phyloP scores from a whole-genome alignment of 2,888 invertebrate genomes.

The Pantelozetes paolii region DNA sequence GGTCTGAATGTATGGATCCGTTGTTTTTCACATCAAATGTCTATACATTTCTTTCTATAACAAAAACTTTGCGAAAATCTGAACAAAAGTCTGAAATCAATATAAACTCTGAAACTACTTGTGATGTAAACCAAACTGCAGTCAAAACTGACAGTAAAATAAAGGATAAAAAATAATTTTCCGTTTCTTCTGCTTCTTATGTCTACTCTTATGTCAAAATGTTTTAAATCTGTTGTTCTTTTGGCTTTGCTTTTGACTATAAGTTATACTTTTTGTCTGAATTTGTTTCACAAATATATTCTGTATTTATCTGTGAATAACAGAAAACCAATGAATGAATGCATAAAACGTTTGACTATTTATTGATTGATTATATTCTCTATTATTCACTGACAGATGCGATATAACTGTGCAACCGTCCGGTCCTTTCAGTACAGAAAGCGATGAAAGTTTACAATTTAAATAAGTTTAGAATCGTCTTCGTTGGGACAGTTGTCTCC shows the following conservation, averaged over 20 bases:
- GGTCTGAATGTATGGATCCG: background rate
- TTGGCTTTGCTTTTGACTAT: background rate
- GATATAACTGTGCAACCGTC: background rate
- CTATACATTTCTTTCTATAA: background rate
- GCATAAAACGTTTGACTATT: background rate
- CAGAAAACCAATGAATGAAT: background rate
- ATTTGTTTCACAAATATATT: background rate
- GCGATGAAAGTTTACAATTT: constrained; percentile 27
- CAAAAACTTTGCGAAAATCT: constrained; percentile 16
- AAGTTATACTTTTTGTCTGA: background rate
- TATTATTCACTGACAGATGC: background rate
- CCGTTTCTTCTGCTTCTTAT: too few relatives aligned
- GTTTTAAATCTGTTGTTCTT: background rate
- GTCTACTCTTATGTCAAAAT: too few relatives aligned
- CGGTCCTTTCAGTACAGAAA: background rate
- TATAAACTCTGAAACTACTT: too few relatives aligned
- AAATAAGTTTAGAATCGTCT: constrained; percentile 10
- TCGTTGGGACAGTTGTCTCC: constrained; percentile 8
- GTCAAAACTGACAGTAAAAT: too few relatives aligned
- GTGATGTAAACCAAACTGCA: too few relatives aligned
- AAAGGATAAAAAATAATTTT: too few relatives aligned
- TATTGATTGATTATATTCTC: constrained; percentile 5
- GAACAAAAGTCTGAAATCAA: too few relatives aligned
- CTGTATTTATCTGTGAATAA: constrained; percentile 9
- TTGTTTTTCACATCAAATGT: constrained; percentile 21